Conservation (phyloP, 92 coral and sea anemone genomes). For the Virgularia gustaviana region DNA sequence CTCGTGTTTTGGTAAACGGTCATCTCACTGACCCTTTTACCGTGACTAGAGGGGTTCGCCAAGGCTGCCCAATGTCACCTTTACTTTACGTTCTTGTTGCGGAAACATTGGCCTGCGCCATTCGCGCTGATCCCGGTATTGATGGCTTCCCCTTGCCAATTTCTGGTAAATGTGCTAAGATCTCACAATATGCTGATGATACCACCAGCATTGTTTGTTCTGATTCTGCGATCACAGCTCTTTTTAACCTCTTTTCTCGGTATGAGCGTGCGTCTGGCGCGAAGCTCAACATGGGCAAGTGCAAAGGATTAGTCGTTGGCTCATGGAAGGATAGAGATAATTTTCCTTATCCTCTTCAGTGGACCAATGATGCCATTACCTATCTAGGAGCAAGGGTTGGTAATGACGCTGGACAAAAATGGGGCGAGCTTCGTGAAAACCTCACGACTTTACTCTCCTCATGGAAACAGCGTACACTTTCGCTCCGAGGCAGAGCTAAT, state of each 20-base stretch:
- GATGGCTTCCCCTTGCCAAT: no score
- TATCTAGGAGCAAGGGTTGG: conserved; percentile 7
- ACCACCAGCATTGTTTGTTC: conserved; percentile 12
- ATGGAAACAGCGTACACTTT: conserved; percentile 23
- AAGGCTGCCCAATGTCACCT: no score
- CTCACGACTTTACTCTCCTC: neutral
- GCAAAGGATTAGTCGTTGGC: conserved; percentile 45
- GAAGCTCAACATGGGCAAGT: conserved; percentile 27
- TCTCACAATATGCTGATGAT: conserved; percentile 44
- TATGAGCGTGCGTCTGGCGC: conserved; percentile 45
- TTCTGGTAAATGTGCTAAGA: neutral
- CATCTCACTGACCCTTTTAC: no score
- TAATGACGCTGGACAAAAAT: neutral
- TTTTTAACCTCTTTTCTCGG: neutral
- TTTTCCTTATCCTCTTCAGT: conserved; percentile 32
- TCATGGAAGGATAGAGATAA: conserved; percentile 19
- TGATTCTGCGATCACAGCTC: neutral
- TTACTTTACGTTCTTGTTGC: no score
- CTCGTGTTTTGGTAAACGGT: no score
- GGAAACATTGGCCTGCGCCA: no score
- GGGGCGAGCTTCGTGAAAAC: neutral
- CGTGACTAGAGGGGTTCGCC: no score
- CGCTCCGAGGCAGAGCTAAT: conserved; percentile 30
- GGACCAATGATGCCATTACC: conserved; percentile 20
- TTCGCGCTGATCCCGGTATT: no score